Base-by-base conservation (phyloP, 2,888 invertebrate species). In the Sesia bembeciformis region DNA sequence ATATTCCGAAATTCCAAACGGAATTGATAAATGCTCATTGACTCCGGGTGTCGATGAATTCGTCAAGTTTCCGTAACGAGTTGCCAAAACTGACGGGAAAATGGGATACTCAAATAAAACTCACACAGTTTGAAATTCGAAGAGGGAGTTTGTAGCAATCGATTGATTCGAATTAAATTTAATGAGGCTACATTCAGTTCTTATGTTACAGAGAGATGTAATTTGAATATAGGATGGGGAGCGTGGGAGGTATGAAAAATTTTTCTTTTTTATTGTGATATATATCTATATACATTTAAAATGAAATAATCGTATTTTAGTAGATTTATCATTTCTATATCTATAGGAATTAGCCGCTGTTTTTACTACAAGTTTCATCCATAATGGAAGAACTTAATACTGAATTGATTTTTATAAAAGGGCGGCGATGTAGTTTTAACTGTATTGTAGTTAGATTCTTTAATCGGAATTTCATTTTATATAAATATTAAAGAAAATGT, bases 41-140 rank as follows among this genome's bases (percentile, higher is more conserved):
- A 60, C 55, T 61, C 60, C 63, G 53, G 39, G 39, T 52, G 57
- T 4, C 53, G 53, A 64, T 58, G 56, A 57, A 62, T 59, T 59
- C 57, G 56, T 62, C 59, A 60, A 65, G 59, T 67, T 68, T 56
- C 51, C 52, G 38, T 59, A 59, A 57, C 59, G 59, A 59, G 56
- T 57, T 57, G 53, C 51, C 41, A 42, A 56, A 57, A 59, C 52
- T 59, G 57, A 51, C 42, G 43, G 40, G 53, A 52, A 59, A 62
- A 62, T 58, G 52, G 55, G 56, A 61, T 62, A 62, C 60, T 61
- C 60, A 60, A 62, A 64, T 60, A 60, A 63, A 64, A 65, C 61
- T 65, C 61, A 60, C 54, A 58, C 62, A 56, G 54, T 58, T 60
- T 46, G 54, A 49, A 59, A 54, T 52, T 54, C 58, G 53, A 59